Conservation (phyloP, 2,888 invertebrate genomes). For the Stenchaetothrips biformis region DNA sequence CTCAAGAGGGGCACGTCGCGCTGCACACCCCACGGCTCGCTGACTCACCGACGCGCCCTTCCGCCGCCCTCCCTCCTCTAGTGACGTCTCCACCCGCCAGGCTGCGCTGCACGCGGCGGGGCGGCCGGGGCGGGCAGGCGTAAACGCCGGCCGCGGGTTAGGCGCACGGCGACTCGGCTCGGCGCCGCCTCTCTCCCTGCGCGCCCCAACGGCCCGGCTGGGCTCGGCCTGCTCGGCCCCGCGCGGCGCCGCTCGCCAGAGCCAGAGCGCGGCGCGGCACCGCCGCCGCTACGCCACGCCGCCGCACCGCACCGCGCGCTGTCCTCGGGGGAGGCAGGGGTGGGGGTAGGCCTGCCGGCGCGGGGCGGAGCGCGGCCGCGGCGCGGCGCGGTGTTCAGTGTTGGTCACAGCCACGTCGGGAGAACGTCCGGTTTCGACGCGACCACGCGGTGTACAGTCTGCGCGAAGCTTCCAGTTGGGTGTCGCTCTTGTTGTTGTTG, state of each 20-base stretch:
- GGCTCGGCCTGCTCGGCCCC: not conserved
- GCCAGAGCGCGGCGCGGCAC: not conserved
- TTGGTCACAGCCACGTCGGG: constrained; percentile 19
- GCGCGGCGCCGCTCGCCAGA: not conserved
- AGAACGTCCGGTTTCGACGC: not conserved
- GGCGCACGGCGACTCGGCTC: not conserved
- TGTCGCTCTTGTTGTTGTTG: no score
- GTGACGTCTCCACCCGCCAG: constrained; percentile 11
- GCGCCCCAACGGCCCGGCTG: not conserved
- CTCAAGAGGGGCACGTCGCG: not conserved
- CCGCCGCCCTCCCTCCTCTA: not conserved
- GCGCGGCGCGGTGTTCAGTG: not conserved
- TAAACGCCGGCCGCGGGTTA: no score
- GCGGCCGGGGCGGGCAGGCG: not conserved
- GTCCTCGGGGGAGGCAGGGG: not conserved
- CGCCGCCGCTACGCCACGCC: not conserved
- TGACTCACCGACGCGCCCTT: not conserved
- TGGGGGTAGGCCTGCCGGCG: not conserved
- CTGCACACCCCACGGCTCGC: not conserved
- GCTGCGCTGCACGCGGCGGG: not conserved
- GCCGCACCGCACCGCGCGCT: not conserved
- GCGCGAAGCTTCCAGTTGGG: no score
- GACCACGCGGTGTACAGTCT: not conserved
- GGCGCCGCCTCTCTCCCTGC: not conserved
- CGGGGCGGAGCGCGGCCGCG: not conserved